Conservation (phyloP, 2,888 invertebrate species). For the Hydraecia micacea region DNA sequence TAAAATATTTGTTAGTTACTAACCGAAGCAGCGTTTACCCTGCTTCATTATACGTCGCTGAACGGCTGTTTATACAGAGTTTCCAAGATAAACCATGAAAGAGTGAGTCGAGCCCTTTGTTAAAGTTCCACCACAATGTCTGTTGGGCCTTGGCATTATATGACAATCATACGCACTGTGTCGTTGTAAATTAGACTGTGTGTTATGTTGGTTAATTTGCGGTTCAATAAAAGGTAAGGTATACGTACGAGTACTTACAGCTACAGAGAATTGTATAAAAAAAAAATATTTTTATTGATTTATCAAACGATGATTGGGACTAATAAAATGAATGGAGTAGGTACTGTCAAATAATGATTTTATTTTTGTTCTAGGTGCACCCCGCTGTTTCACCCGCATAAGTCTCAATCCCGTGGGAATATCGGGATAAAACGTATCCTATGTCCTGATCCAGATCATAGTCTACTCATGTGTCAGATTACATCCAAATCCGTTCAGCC, state of each 20-base stretch:
- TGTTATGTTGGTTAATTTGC: conserved; percentile 12
- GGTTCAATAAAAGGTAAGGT: not conserved
- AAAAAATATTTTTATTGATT: not conserved
- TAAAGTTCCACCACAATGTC: conserved; percentile 41
- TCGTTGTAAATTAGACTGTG: conserved; percentile 22
- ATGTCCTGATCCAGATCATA: too few relatives aligned
- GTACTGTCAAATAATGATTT: not conserved
- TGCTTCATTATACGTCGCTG: conserved; percentile 40
- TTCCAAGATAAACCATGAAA: conserved; percentile 52
- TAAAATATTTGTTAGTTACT: conserved; percentile 34
- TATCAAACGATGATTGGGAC: not conserved
- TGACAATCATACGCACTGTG: conserved; percentile 32
- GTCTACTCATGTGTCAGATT: too few relatives aligned
- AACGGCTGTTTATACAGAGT: conserved; percentile 40
- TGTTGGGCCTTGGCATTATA: conserved; percentile 16
- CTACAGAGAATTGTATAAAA: not conserved
- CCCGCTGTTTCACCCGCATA: too few relatives aligned
- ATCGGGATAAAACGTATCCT: too few relatives aligned
- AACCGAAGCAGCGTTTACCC: conserved; percentile 27
- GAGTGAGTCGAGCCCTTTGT: conserved; percentile 44
- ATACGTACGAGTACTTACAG: too few relatives aligned
- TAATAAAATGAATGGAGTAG: not conserved
- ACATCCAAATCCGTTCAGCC: too few relatives aligned
- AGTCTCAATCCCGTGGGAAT: too few relatives aligned
- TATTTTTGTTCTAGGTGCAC: too few relatives aligned